phyloP scores from a whole-genome alignment of 2,888 invertebrate genomes.

The Parascotia fuliginaria region DNA sequence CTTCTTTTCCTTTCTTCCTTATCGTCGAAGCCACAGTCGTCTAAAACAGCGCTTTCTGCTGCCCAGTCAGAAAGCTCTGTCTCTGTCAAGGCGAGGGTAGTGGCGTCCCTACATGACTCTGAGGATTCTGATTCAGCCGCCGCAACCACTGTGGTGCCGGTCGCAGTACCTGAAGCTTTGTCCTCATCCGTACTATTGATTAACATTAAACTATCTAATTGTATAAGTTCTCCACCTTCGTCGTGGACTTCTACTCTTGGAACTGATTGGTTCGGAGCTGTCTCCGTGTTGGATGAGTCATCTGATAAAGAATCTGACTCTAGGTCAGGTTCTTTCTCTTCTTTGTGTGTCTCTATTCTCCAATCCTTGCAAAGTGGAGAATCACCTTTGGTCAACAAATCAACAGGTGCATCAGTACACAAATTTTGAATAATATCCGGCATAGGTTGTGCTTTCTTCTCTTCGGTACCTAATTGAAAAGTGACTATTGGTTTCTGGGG shows the following conservation, averaged over 20 bases:
- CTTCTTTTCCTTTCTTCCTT: slow-evolving; percentile 64
- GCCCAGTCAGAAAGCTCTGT: slow-evolving; percentile 97
- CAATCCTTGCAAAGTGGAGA: slow-evolving; percentile 63
- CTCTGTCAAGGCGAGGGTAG: slow-evolving; percentile 91
- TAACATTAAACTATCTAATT: slow-evolving; percentile 86
- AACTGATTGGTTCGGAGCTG: slow-evolving; percentile 78
- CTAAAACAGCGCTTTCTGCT: slow-evolving; percentile 91
- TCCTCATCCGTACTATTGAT: slow-evolving; percentile 66
- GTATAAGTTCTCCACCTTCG: slow-evolving; percentile 88
- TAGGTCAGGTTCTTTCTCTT: slow-evolving; percentile 76
- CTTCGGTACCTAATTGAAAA: slow-evolving; percentile 64
- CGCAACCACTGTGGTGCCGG: slow-evolving; percentile 75
- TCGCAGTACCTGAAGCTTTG: slow-evolving; percentile 65
- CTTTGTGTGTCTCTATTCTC: slow-evolving; percentile 81
- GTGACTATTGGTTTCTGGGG: slow-evolving; percentile 57
- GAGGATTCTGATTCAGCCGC: slow-evolving; percentile 79
- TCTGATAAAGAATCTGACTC: slow-evolving; percentile 87
- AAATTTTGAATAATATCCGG: slow-evolving; percentile 86
- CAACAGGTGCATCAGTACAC: slow-evolving; percentile 69
- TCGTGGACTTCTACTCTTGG: slow-evolving; percentile 91
- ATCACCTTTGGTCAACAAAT: slow-evolving; percentile 70
- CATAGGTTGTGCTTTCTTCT: slow-evolving; percentile 83
- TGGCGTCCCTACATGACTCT: slow-evolving; percentile 89
- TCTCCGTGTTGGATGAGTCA: slow-evolving; percentile 71
- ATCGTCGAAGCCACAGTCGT: slow-evolving; percentile 87